These are phyloP conservation scores for Thripadectes ignobilis DNA, from an alignment of 2,797 vertebrate genomes.

Conservation along the genomic window DNA sequence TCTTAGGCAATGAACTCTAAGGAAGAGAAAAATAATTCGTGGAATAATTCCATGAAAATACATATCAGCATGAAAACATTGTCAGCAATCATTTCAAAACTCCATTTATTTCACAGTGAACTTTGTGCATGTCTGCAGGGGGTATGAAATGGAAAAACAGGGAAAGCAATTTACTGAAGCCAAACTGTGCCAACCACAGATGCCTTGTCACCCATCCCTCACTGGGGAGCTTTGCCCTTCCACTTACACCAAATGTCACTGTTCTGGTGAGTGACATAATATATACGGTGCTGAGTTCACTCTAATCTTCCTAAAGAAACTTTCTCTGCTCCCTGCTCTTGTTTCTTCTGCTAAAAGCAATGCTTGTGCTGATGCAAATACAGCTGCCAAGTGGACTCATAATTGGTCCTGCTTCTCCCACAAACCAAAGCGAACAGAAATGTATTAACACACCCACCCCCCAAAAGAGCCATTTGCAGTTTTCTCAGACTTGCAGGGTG, in stretches of 20 bases:
- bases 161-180: constrained; percentile 1
- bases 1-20: background rate
- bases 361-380: background rate
- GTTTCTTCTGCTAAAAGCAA: background rate
- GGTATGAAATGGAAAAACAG: background rate
- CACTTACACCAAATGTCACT: background rate
- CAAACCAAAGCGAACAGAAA: background rate
- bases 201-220: background rate
- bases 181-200: background rate
- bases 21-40: background rate
- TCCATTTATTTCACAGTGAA: constrained; percentile 29
- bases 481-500: background rate
- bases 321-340: background rate
- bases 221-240: background rate
- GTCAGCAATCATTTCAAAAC: constrained; percentile 24
- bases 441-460: rapidly evolving
- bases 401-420: background rate
- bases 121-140: constrained; percentile 7
- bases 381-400: background rate
- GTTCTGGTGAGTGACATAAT: background rate
- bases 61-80: background rate
- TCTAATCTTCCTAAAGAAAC: background rate
- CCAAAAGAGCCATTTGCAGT: background rate
- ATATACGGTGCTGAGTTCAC: background rate
- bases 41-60: constrained; percentile 4